Base-by-base conservation (phyloP, 2,113 vertebrate species). In the Clarias batrachus region DNA sequence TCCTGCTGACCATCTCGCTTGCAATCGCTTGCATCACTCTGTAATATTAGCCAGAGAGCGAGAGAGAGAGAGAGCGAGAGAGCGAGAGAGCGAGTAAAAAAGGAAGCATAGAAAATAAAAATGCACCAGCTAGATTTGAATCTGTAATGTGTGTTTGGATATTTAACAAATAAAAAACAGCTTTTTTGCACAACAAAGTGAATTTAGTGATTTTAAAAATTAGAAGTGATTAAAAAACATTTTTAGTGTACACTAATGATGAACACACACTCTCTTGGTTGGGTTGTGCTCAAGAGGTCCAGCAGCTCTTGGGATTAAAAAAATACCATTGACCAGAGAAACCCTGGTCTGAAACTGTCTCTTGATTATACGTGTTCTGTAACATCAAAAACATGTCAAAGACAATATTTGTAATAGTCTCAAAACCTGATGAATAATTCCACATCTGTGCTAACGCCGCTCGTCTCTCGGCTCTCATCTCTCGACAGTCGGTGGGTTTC, bases 11-110 rank as follows among this genome's bases (percentile, higher is more conserved):
- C 92, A 84, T 74, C 87, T 87, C 87, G 88, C 89, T 95, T 95
- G 92, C 94, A 82, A 81, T 78, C 27, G 85, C 92, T 95, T 95
- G 93, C 94, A 94, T 95, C 94, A 95, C 91, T 91, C 89, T 88
- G 85, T 91, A 92, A 94, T 92, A 92, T 93, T 90, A 80, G 57
- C 6, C 19, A 37, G 78, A 60, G 78, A 23, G 56, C 7, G 57
- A 16, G 17, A n/a, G 23, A n/a, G 74, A 8, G 76, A 57, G 76
- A 57, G 54, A n/a, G 73, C 60, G 91, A 82, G 70, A 73, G 70
- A 41, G 68, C 19, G 68, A 70, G 68, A 37, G 16, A 7, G 71
- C 25, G 71, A 23, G 73, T 23, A 73, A 54, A 27, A 54, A 7
- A 91, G 91, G 80, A 90, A 93, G 92, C 88, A 89, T 89, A 91